Evolutionary conservation across 2,797 vertebrate genomes (phyloP).

Genomic region (Smutsia temminckii): DNA sequence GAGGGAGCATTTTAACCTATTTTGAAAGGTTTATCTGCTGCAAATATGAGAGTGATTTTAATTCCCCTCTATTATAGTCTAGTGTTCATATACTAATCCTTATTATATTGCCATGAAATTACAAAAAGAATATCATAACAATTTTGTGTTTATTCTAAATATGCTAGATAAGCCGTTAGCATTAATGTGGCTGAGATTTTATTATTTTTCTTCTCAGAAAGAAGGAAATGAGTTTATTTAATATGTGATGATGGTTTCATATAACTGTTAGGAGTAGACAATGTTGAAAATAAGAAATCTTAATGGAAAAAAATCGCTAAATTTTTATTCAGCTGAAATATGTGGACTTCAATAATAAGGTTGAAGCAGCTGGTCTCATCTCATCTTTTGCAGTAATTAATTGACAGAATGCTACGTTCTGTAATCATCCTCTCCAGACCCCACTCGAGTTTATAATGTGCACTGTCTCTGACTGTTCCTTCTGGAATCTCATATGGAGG

Average conservation of each 20-base stretch:
- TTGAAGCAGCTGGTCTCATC: not conserved
- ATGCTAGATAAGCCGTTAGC: slow-evolving; percentile 67
- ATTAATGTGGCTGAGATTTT: slow-evolving; percentile 77
- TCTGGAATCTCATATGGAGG: slow-evolving; percentile 7
- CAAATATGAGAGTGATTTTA: slow-evolving; percentile 80
- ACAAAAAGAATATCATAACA: slow-evolving; percentile 78
- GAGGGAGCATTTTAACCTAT: slow-evolving; percentile 77
- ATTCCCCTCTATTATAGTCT: slow-evolving; percentile 81
- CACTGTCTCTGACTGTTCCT: not conserved
- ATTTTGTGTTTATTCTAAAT: slow-evolving; percentile 80
- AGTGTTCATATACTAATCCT: slow-evolving; percentile 81
- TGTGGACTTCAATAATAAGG: slow-evolving; percentile 30
- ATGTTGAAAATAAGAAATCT: slow-evolving; percentile 65
- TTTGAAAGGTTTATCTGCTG: slow-evolving; percentile 83
- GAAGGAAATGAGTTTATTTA: slow-evolving; percentile 75
- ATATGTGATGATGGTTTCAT: slow-evolving; percentile 71
- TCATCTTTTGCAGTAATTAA: slow-evolving; percentile 8
- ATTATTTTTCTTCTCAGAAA: slow-evolving; percentile 75
- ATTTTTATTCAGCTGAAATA: slow-evolving; percentile 54
- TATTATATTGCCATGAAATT: slow-evolving; percentile 81
- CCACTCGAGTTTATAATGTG: not conserved
- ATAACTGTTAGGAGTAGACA: slow-evolving; percentile 67
- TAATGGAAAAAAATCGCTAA: slow-evolving; percentile 48
- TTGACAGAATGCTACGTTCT: slow-evolving; percentile 1
- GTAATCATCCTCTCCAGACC: slow-evolving; percentile 2